phyloP scores from a whole-genome alignment of 1,140 invertebrate species.

The Cheumatopsyche charites region DNA sequence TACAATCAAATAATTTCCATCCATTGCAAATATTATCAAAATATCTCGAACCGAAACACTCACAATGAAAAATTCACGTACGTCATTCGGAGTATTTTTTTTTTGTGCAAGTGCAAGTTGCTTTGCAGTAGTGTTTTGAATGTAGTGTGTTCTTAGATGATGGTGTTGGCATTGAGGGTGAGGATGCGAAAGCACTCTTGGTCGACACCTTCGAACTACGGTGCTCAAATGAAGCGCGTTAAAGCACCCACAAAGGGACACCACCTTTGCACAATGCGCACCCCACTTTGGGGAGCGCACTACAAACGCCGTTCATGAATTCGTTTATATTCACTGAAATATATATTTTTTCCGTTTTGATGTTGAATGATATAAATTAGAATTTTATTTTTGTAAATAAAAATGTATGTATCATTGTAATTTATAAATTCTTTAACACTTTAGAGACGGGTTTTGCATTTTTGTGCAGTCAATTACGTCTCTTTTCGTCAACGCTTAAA shows the following conservation, averaged over 20 bases:
- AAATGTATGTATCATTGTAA: neutral
- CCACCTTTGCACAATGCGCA: slow-evolving; percentile 32
- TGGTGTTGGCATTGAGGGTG: neutral
- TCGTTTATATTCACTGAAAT: neutral
- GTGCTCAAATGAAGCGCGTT: slow-evolving; percentile 45
- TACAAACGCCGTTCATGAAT: neutral
- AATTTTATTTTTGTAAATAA: too few species aligned
- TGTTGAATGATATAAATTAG: too few species aligned
- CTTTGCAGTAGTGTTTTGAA: slow-evolving; percentile 1
- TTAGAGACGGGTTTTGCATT: too few species aligned
- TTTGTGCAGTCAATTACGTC: too few species aligned
- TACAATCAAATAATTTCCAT: too few species aligned
- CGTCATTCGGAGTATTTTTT: neutral
- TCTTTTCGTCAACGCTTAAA: too few species aligned
- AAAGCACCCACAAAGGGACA: slow-evolving; percentile 39
- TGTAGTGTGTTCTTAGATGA: slow-evolving; percentile 8
- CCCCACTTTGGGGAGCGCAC: slow-evolving; percentile 16
- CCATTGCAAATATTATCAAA: too few species aligned
- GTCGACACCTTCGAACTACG: slow-evolving; percentile 45
- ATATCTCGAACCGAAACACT: too few species aligned
- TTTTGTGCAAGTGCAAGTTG: neutral
- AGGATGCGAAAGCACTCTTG: slow-evolving; percentile 41
- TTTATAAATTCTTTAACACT: neutral
- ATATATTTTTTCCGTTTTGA: slow-evolving; percentile 14
- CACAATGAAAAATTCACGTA: too few species aligned